phyloP scores from a whole-genome alignment of 1,140 invertebrate genomes.

The Zeugodacus cucurbitae region DNA sequence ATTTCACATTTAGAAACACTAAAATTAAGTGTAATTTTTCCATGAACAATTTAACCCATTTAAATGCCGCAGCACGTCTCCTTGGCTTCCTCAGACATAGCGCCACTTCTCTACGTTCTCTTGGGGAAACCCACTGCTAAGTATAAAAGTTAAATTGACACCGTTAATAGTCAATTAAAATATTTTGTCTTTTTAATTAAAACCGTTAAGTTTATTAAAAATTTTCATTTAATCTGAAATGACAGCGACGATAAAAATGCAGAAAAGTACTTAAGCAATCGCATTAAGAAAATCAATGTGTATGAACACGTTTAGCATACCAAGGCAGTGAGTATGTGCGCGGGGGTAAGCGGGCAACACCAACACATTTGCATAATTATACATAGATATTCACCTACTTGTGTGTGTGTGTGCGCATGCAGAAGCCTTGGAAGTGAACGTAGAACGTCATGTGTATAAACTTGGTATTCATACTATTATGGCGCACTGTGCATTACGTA shows the following conservation, averaged over 20 bases:
- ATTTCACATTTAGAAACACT: too few species aligned
- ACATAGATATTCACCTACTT: not conserved
- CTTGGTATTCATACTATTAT: not conserved
- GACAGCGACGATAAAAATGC: not conserved
- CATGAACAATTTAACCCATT: too few species aligned
- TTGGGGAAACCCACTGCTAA: too few species aligned
- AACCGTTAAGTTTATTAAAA: slow-evolving; percentile 16
- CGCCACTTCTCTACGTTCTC: too few species aligned
- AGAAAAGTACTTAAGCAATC: not conserved
- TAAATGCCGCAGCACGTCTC: too few species aligned
- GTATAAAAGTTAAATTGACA: not conserved
- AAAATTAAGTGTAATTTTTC: too few species aligned
- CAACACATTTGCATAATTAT: not conserved
- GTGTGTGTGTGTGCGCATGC: not conserved
- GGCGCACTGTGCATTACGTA: not conserved
- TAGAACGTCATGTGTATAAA: not conserved
- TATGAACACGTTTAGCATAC: not conserved
- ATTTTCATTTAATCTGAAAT: not conserved
- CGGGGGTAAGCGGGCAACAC: not conserved
- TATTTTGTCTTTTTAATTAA: slow-evolving; percentile 30
- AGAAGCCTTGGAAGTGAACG: not conserved
- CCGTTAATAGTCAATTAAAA: not conserved
- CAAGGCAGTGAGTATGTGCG: not conserved
- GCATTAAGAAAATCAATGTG: not conserved
- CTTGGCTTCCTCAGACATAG: too few species aligned